Evolutionary conservation across 1,140 invertebrate genomes (phyloP).

Genomic region (Heliconius hermathena): DNA sequence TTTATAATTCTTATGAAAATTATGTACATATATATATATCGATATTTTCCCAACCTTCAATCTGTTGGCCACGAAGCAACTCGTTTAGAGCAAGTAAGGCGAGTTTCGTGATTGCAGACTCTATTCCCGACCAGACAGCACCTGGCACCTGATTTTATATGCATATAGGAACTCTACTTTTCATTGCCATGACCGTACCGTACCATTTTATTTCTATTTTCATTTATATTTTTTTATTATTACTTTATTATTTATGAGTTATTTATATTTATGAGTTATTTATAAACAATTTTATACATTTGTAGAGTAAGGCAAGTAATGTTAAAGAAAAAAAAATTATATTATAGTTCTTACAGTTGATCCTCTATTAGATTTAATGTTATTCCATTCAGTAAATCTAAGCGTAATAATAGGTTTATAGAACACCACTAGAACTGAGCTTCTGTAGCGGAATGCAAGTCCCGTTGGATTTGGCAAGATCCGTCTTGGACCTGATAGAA

Average conservation of each 20-base stretch:
- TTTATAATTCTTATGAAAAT: too few relatives aligned
- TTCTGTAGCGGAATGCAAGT: constrained; percentile 34
- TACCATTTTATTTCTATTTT: not conserved
- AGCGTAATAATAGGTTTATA: constrained; percentile 23
- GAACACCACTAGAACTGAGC: constrained; percentile 29
- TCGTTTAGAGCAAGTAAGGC: not conserved
- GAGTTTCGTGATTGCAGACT: not conserved
- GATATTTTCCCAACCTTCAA: constrained; percentile 1
- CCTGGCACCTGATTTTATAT: constrained; percentile 27
- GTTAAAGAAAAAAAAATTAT: too few relatives aligned
- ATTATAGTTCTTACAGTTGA: not conserved
- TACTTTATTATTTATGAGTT: too few relatives aligned
- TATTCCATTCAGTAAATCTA: not conserved
- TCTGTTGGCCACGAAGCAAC: not conserved
- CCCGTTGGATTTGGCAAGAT: constrained; percentile 36
- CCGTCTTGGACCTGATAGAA: constrained; percentile 27
- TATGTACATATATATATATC: not conserved
- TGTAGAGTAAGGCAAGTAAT: too few relatives aligned
- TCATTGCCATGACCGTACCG: not conserved
- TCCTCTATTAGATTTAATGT: not conserved
- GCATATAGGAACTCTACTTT: not conserved
- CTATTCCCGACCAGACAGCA: constrained; percentile 52
- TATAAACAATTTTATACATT: not conserved
- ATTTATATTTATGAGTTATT: not conserved
- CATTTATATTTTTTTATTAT: not conserved